These are phyloP conservation scores for Acanthoscelides obtectus DNA, from an alignment of 2,888 invertebrate genomes.

Conservation along the genomic window DNA sequence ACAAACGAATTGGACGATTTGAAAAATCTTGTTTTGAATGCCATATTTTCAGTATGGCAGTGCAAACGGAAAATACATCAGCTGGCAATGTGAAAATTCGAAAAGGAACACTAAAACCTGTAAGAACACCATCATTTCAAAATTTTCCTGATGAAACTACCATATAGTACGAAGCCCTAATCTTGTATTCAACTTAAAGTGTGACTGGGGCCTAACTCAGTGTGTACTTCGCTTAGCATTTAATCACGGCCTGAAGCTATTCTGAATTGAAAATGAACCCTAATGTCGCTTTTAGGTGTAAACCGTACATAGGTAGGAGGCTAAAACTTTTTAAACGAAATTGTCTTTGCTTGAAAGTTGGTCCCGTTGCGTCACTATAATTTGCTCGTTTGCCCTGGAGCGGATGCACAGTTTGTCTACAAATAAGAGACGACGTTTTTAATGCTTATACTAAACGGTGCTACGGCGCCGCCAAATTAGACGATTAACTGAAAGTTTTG, in stretches of 20 bases:
- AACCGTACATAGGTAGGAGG: neutral
- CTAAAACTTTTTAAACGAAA: neutral
- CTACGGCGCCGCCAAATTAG: neutral
- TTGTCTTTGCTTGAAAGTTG: neutral
- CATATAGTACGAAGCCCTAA: too few species aligned
- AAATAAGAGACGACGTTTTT: neutral
- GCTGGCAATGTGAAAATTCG: too few species aligned
- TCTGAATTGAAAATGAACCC: neutral
- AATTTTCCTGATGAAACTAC: too few species aligned
- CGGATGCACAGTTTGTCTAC: neutral
- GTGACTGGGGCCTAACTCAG: too few species aligned
- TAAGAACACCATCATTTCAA: too few species aligned
- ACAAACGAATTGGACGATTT: too few species aligned
- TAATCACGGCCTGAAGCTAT: neutral
- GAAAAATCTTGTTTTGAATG: too few species aligned
- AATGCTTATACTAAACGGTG: neutral
- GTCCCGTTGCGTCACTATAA: neutral
- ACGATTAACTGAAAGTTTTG: neutral
- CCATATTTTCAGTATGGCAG: too few species aligned
- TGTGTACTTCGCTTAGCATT: neutral
- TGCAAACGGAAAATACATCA: too few species aligned
- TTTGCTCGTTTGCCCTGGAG: neutral
- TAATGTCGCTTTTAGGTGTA: neutral
- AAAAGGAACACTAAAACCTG: too few species aligned
- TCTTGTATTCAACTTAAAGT: too few species aligned